Evolutionary conservation across 2,113 vertebrate species (phyloP).

Genomic region (Chaetops frenatus): DNA sequence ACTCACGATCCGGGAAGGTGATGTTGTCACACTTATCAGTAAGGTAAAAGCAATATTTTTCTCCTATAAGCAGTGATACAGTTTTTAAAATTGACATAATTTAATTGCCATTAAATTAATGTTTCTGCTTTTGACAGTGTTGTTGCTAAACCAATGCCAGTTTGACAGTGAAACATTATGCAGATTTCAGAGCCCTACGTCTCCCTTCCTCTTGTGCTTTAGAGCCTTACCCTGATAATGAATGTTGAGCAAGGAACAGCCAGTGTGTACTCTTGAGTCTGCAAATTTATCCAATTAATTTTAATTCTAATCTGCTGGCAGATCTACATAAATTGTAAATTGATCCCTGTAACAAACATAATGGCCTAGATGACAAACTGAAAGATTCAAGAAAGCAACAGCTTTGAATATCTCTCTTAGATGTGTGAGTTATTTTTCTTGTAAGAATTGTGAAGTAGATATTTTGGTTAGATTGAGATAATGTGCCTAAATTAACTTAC

Average conservation of each 20-base stretch:
- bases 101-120: not conserved
- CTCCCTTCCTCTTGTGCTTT: not conserved
- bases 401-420: not conserved
- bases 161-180: not conserved
- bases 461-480: not conserved
- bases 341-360: not conserved
- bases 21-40: conserved; percentile 88
- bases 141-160: not conserved
- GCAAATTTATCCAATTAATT: not conserved
- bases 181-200: not conserved
- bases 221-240: not conserved
- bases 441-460: not conserved
- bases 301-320: not conserved
- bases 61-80: not conserved
- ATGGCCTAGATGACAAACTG: not conserved
- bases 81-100: not conserved
- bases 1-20: conserved; percentile 94
- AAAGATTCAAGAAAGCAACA: not conserved
- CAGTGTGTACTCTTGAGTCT: not conserved
- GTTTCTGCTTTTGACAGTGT: not conserved
- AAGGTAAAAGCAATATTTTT: conserved; percentile 78
- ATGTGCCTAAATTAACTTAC: not conserved
- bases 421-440: not conserved
- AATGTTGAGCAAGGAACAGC: not conserved
- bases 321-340: not conserved